Percentiles rank a stretch among this genome's conserved stretches.
These are phyloP conservation scores for Salvelinus fontinalis DNA, from an alignment of 2,113 vertebrate genomes.

Conservation along the genomic window DNA sequence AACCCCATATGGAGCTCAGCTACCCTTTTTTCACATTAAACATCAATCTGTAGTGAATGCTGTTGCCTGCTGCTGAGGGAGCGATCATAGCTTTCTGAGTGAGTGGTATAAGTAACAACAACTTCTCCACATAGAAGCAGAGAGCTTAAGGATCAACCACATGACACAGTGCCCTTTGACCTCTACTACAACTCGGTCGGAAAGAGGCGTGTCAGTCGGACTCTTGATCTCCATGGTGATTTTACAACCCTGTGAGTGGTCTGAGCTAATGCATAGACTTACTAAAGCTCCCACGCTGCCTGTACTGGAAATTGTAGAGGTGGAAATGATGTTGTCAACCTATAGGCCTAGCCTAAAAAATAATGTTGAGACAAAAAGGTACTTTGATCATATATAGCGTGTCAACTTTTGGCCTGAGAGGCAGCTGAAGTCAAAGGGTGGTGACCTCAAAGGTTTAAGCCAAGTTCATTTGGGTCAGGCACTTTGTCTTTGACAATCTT, in stretches of 20 bases:
- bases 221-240: background rate
- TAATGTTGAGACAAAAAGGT: background rate
- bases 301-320: constrained; percentile 7
- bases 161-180: background rate
- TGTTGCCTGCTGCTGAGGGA: background rate
- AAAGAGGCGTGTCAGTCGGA: background rate
- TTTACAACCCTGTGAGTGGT: background rate
- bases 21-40: background rate
- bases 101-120: background rate
- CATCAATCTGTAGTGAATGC: background rate
- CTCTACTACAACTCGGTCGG: background rate
- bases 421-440: constrained; percentile 16
- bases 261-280: background rate
- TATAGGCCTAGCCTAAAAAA: background rate
- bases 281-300: background rate
- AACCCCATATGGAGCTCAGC: background rate
- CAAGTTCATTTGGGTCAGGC: background rate
- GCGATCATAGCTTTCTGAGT: background rate
- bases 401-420: constrained; percentile 17
- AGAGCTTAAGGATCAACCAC: background rate
- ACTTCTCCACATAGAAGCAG: background rate
- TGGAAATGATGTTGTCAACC: constrained; percentile 1
- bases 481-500: background rate
- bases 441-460: constrained; percentile 7
- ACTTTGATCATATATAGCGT: constrained; percentile 3